Percentiles rank a stretch among this genome's conserved stretches.
These are phyloP conservation scores for Synchiropus splendidus DNA, from an alignment of 2,113 vertebrate species.

Conservation along the genomic window DNA sequence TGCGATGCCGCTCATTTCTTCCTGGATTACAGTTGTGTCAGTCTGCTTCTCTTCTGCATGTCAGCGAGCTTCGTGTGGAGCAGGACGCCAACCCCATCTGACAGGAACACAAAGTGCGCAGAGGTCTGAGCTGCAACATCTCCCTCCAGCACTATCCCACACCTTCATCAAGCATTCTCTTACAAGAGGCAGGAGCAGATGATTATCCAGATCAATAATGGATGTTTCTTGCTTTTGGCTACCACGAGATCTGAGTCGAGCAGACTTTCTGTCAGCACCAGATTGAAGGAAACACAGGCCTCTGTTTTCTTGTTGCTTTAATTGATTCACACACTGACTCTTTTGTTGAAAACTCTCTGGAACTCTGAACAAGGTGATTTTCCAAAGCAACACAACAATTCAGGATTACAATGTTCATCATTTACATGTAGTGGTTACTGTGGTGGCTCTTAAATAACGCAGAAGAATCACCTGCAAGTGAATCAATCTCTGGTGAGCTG, in stretches of 20 bases:
- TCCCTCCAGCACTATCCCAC: slow-evolving; percentile 10
- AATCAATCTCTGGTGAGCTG: too few relatives aligned
- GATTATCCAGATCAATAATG: slow-evolving; percentile 63
- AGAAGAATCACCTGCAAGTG: too few relatives aligned
- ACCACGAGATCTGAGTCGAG: slow-evolving; percentile 28
- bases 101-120: slow-evolving; percentile 21
- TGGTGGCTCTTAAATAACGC: too few relatives aligned
- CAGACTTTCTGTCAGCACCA: slow-evolving; percentile 21
- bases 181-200: slow-evolving; percentile 32
- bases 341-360: too few relatives aligned
- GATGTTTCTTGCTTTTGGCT: slow-evolving; percentile 50
- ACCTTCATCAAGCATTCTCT: slow-evolving; percentile 50
- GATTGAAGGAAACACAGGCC: slow-evolving; percentile 39
- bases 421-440: too few relatives aligned
- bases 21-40: neutral
- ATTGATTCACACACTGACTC: slow-evolving; percentile 4
- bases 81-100: slow-evolving; percentile 9
- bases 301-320: slow-evolving; percentile 13
- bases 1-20: too few relatives aligned
- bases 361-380: neutral
- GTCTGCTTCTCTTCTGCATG: slow-evolving; percentile 2
- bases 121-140: slow-evolving; percentile 7
- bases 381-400: slow-evolving; percentile 33
- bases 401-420: slow-evolving; percentile 57
- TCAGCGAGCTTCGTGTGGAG: neutral